A percentile compares a stretch with the other conserved stretches of the same genome.
Conservation (phyloP, 1,140 invertebrate genomes). For the Popillia japonica region DNA sequence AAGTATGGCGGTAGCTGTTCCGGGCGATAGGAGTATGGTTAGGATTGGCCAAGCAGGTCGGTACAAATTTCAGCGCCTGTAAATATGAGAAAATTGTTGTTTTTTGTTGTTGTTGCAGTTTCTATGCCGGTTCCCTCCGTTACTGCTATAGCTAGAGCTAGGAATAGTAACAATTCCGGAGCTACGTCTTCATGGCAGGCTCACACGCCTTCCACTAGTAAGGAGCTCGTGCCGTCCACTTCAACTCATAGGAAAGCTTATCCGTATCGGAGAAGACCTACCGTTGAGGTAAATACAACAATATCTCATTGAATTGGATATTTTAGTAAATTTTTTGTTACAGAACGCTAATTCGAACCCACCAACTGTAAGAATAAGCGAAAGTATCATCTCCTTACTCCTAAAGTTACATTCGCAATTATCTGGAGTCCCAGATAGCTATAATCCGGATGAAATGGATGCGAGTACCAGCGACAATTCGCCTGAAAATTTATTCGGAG, state of each 20-base stretch:
- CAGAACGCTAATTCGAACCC: conserved; percentile 52
- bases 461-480: conserved; percentile 53
- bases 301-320: no score
- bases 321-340: background rate
- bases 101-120: background rate
- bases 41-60: background rate
- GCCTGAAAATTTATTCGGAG: conserved; percentile 69
- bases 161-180: conserved; percentile 62
- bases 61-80: background rate
- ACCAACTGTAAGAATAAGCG: conserved; percentile 75
- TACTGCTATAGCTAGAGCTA: conserved; percentile 8
- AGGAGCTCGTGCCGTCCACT: conserved; percentile 64
- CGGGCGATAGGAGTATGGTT: conserved; percentile 49
- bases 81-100: no score
- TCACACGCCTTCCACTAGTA: conserved; percentile 54
- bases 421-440: conserved; percentile 83
- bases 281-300: conserved; percentile 47
- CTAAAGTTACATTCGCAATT: conserved; percentile 93
- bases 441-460: conserved; percentile 65
- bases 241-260: conserved; percentile 55
- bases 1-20: conserved; percentile 52
- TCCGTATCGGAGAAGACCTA: conserved; percentile 45
- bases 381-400: conserved; percentile 91
- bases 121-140: conserved; percentile 4
- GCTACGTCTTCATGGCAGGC: conserved; percentile 44